phyloP scores from a whole-genome alignment of 2,888 invertebrate species.

The Cotesia congregata region DNA sequence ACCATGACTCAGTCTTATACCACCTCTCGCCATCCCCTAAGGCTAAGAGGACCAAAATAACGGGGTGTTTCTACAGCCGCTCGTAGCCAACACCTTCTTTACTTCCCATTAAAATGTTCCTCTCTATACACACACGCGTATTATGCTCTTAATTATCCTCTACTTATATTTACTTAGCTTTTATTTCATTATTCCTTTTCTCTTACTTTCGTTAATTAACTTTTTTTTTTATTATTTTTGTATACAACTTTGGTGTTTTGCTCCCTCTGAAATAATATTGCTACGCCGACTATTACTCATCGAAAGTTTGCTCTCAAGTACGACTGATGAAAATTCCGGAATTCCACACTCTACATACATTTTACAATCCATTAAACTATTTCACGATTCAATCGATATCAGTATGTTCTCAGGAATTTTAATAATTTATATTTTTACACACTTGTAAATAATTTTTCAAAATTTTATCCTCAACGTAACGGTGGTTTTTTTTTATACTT shows the following conservation, averaged over 20 bases:
- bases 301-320: not conserved
- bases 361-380: not conserved
- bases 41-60: constrained; percentile 54
- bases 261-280: not conserved
- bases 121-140: constrained; percentile 17
- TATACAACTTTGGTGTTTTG: not conserved
- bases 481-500: not conserved
- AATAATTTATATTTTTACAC: not conserved
- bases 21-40: constrained; percentile 31
- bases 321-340: not conserved
- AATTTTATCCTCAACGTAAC: not conserved
- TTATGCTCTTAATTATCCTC: constrained; percentile 12
- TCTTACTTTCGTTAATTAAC: not conserved
- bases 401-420: not conserved
- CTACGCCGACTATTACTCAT: not conserved
- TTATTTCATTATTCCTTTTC: not conserved
- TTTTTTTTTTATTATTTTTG: not conserved
- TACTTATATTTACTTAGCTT: constrained; percentile 4
- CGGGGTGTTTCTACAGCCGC: constrained; percentile 44
- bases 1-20: constrained; percentile 25
- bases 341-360: not conserved
- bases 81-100: constrained; percentile 56
- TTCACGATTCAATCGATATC: not conserved
- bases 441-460: not conserved
- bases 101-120: constrained; percentile 56